Evolutionary conservation across 1,140 invertebrate species (phyloP), one percentile per base, ranked within the genome.

Genomic region (silkworm (Bombyx mori)): DNA sequence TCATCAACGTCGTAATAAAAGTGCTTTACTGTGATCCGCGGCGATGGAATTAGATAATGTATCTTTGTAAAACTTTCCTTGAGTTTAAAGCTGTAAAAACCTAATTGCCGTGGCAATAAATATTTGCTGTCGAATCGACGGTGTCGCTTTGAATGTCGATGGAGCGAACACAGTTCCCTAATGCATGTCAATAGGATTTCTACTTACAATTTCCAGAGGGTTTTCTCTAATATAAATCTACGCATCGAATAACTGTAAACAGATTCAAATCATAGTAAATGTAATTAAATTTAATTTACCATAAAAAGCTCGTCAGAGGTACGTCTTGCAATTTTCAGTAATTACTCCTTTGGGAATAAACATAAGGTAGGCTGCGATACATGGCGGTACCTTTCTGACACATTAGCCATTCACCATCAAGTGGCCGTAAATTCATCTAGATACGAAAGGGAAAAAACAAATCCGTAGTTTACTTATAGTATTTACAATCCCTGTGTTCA

Each of bases 21-120:
- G 69, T 73, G 68, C 68, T 85, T 86, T 79, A 84, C 58, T 79
- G 75, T 80, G 74, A 82, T 79, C 79, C 73, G 57, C 61, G 63
- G 66, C 73, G 68, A 75, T 82, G 62, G 71, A 82, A 82, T 80
- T 76, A 79, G 72, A 77, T 77, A 81, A 82, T 79, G 71, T 78
- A 70, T 76, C 71, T 77, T 77, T 71, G 64, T 69, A 62, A 73
- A 75, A 73, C 66, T 73, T 68, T 63, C 63, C 22, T 26, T 61
- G 69, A 70, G 58, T 74, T 69, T 67, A 64, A 70, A 65, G 70
- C 69, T 58, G 68, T 75, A 73, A 73, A 79, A 71, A 77, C 72
- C 71, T 72, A 71, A 77, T 77, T 73, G 71, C 62, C 70, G 56
- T 66, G 59, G 66, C 68, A 66, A 71, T 77, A 77, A 80, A 76